phyloP scores from a whole-genome alignment of 2,797 vertebrate species.

The Artibeus jamaicensis region DNA sequence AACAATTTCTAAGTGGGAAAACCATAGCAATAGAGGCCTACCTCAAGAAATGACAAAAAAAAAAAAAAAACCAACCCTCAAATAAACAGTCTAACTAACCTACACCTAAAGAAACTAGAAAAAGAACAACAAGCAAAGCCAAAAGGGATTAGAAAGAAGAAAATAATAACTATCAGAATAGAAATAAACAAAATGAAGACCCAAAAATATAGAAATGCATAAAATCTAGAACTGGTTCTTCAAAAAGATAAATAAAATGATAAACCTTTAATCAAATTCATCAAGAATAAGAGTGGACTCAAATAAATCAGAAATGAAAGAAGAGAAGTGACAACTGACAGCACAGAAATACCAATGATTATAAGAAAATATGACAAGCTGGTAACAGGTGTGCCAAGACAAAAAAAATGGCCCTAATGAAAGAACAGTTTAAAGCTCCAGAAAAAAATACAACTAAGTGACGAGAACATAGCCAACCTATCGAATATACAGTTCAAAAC shows the following conservation, averaged over 20 bases:
- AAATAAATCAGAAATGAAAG: not conserved
- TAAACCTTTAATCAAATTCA: not conserved
- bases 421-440: too few relatives aligned
- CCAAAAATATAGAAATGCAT: not conserved
- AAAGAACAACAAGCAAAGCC: not conserved
- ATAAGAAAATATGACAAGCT: not conserved
- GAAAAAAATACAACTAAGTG: too few relatives aligned
- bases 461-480: too few relatives aligned
- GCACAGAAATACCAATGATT: not conserved
- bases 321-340: not conserved
- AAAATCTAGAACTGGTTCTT: not conserved
- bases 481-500: too few relatives aligned
- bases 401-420: too few relatives aligned
- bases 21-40: not conserved
- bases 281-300: not conserved
- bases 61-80: too few relatives aligned
- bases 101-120: not conserved
- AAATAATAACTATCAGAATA: not conserved
- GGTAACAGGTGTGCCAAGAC: too few relatives aligned
- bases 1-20: not conserved
- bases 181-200: not conserved
- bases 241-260: not conserved
- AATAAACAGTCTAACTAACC: not conserved
- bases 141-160: not conserved
- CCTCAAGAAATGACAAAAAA: not conserved